These are phyloP conservation scores for Volucella bombylans DNA, from an alignment of 2,888 invertebrate species.

Conservation along the genomic window DNA sequence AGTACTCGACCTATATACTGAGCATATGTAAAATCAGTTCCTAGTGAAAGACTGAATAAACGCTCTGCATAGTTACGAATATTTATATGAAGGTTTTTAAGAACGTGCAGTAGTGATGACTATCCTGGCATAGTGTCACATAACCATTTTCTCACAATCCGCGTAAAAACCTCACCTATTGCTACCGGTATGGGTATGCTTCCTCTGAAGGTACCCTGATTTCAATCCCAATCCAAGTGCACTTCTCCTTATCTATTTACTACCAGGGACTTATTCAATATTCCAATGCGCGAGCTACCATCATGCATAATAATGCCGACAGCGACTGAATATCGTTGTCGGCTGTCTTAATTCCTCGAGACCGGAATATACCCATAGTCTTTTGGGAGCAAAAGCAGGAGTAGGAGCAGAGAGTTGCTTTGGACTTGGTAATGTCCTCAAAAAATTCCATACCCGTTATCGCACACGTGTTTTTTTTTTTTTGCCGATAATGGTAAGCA, in stretches of 20 bases:
- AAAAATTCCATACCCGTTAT: slow-evolving; percentile 70
- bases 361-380: slow-evolving; percentile 50
- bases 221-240: slow-evolving; percentile 54
- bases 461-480: slow-evolving; percentile 33
- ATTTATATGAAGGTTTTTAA: slow-evolving; percentile 13
- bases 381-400: slow-evolving; percentile 17
- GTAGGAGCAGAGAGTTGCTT: slow-evolving; percentile 39
- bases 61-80: neutral
- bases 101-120: slow-evolving; percentile 14
- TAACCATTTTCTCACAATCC: slow-evolving; percentile 68
- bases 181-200: slow-evolving; percentile 49
- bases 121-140: slow-evolving; percentile 35
- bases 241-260: slow-evolving; percentile 65
- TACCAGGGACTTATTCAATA: slow-evolving; percentile 70
- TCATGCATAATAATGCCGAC: slow-evolving; percentile 73
- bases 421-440: slow-evolving; percentile 59
- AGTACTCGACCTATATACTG: too few species aligned
- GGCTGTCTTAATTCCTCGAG: slow-evolving; percentile 69
- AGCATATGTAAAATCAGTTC: too few species aligned
- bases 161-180: slow-evolving; percentile 67
- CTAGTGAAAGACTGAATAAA: too few species aligned
- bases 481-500: slow-evolving; percentile 26
- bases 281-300: slow-evolving; percentile 69
- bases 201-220: slow-evolving; percentile 45
- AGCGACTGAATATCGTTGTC: slow-evolving; percentile 53